Percentiles rank a stretch among this genome's conserved stretches.
Conservation (phyloP, 2,888 invertebrate species). For the Mythimna albipuncta region DNA sequence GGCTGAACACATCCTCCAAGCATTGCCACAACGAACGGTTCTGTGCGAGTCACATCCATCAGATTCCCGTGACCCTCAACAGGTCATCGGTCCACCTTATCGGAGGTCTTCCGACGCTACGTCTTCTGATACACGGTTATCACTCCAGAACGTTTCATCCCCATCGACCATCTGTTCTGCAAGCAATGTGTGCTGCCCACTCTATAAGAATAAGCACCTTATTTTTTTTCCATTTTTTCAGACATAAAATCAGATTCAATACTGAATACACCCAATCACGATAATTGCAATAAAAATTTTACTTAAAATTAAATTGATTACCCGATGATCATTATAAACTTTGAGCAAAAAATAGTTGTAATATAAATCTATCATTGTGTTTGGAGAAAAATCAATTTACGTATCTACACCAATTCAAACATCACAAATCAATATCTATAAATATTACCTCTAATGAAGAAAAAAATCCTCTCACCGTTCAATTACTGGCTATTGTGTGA, state of each 20-base stretch:
- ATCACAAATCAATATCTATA: conserved; percentile 12
- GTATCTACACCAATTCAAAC: conserved; percentile 5
- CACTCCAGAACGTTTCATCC: too few species aligned
- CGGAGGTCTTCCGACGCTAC: too few species aligned
- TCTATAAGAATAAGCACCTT: not conserved
- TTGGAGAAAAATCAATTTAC: conserved; percentile 28
- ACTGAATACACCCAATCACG: not conserved
- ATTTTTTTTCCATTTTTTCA: not conserved
- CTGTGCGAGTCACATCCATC: too few species aligned
- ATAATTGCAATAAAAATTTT: not conserved
- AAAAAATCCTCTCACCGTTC: conserved; percentile 41
- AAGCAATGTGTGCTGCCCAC: too few species aligned
- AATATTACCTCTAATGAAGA: conserved; percentile 3
- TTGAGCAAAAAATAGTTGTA: not conserved
- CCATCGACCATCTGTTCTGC: too few species aligned
- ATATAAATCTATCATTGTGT: not conserved
- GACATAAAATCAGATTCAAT: not conserved
- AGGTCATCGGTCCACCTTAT: too few species aligned
- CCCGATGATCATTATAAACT: not conserved
- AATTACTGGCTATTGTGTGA: conserved; percentile 69
- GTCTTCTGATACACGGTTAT: too few species aligned
- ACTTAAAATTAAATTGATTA: not conserved
- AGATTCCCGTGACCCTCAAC: too few species aligned
- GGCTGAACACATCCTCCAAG: too few species aligned
- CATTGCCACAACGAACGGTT: too few species aligned